These are phyloP conservation scores for Ceratitis capitata DNA, from an alignment of 1,140 invertebrate genomes.

Conservation along the genomic window DNA sequence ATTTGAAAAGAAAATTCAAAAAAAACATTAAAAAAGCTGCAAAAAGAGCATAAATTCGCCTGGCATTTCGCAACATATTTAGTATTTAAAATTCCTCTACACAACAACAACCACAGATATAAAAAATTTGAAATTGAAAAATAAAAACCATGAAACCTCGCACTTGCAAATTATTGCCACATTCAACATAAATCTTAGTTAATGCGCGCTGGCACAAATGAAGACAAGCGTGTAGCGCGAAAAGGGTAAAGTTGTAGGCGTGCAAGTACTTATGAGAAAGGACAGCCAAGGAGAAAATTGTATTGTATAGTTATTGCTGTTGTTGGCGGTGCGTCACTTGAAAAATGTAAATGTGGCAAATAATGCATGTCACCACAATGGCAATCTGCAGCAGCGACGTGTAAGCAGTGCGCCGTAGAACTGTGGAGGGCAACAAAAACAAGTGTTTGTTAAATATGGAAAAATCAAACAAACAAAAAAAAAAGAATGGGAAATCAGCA, in stretches of 20 bases:
- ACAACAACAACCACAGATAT: background rate
- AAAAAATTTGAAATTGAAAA: background rate
- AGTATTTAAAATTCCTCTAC: slow-evolving; percentile 30
- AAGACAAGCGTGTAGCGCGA: slow-evolving; percentile 21
- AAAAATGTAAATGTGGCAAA: slow-evolving; percentile 38
- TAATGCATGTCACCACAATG: slow-evolving; percentile 35
- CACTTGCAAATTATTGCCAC: slow-evolving; percentile 35
- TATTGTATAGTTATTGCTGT: background rate
- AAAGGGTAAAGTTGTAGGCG: slow-evolving; percentile 4
- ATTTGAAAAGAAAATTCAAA: background rate
- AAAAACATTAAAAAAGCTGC: too few relatives aligned
- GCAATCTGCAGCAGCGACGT: background rate
- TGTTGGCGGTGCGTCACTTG: slow-evolving; percentile 27
- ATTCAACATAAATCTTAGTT: slow-evolving; percentile 36
- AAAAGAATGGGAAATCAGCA: background rate
- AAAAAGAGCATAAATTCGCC: background rate
- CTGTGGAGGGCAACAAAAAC: background rate
- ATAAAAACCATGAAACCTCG: background rate
- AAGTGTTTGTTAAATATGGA: background rate
- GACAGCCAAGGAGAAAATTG: background rate
- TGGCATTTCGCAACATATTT: slow-evolving; percentile 15
- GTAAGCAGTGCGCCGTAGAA: background rate
- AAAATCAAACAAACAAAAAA: background rate
- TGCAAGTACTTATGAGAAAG: background rate
- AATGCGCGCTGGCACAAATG: slow-evolving; percentile 23